A percentile compares a stretch with the other conserved stretches of the same genome.
phyloP scores from a whole-genome alignment of 2,888 invertebrate species.

The Maniola hyperantus region DNA sequence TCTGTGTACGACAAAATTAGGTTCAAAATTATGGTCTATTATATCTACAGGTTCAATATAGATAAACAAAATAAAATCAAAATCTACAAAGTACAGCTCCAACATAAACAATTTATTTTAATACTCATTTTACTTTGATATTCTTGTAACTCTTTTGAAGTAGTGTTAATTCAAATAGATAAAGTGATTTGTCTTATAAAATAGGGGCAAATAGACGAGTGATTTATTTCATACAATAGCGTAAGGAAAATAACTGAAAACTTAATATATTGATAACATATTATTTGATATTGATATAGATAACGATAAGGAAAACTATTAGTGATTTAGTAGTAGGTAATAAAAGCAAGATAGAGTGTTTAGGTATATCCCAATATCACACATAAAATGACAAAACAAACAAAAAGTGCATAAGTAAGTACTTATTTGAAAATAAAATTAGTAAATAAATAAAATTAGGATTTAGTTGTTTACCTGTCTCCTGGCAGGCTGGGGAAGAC shows the following conservation, averaged over 20 bases:
- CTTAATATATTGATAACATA: background rate
- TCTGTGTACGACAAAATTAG: slow-evolving; percentile 79
- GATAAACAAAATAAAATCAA: background rate
- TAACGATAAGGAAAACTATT: slow-evolving; percentile 5
- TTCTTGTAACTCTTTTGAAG: slow-evolving; percentile 1
- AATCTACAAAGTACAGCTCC: slow-evolving; percentile 12
- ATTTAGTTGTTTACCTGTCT: slow-evolving; percentile 69
- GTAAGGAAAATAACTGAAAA: background rate
- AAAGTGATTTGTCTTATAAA: background rate
- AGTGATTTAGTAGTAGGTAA: background rate
- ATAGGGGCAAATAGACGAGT: background rate
- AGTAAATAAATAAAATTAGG: slow-evolving; percentile 16
- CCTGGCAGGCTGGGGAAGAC: slow-evolving; percentile 83
- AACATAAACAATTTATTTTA: background rate
- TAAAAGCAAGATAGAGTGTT: slow-evolving; percentile 11
- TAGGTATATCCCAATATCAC: slow-evolving; percentile 29
- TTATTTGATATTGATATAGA: background rate
- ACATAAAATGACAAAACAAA: slow-evolving; percentile 40
- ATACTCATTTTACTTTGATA: background rate
- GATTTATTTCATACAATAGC: background rate
- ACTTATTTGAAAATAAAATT: slow-evolving; percentile 21
- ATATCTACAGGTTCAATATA: background rate
- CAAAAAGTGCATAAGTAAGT: slow-evolving; percentile 34
- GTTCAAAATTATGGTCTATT: background rate
- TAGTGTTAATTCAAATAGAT: background rate